Conservation (phyloP, 2,113 vertebrate genomes). For the Chrysochloris asiatica region DNA sequence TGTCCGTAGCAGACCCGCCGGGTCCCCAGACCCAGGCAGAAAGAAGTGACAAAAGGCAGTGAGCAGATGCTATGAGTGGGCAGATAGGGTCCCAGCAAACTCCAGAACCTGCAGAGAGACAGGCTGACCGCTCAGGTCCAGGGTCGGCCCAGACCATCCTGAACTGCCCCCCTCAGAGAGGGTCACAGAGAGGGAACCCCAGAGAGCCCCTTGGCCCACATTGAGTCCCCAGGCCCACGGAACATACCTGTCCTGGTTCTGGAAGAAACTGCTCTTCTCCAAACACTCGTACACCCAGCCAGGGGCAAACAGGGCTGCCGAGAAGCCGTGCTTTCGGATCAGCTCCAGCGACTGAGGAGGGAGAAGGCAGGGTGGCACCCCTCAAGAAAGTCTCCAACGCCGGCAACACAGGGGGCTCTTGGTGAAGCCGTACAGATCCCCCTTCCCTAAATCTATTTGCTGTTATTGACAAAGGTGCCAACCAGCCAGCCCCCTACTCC, state of each 20-base stretch:
- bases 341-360: constrained; percentile 89
- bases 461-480: not conserved
- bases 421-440: not conserved
- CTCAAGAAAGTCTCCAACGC: not conserved
- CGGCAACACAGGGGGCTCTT: too few species aligned
- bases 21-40: constrained; percentile 95
- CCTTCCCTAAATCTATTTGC: not conserved
- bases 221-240: too few species aligned
- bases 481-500: not conserved
- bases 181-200: fast-evolving
- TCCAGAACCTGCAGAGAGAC: constrained; percentile 90
- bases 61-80: constrained; percentile 86
- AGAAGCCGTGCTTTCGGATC: constrained; percentile 91
- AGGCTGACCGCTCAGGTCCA: fast-evolving
- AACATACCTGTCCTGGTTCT: constrained; percentile 93
- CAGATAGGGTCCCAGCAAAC: constrained; percentile 84
- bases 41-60: constrained; percentile 92
- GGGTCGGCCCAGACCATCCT: not conserved
- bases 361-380: too few species aligned
- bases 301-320: constrained; percentile 93
- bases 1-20: constrained; percentile 88
- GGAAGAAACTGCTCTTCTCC: constrained; percentile 89
- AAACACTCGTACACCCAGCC: constrained; percentile 97
- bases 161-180: not conserved
- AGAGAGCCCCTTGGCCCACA: too few species aligned